A percentile compares a stretch with the other conserved stretches of the same genome.
Conservation (phyloP, 2,113 vertebrate species). For the Pungitius pungitius region DNA sequence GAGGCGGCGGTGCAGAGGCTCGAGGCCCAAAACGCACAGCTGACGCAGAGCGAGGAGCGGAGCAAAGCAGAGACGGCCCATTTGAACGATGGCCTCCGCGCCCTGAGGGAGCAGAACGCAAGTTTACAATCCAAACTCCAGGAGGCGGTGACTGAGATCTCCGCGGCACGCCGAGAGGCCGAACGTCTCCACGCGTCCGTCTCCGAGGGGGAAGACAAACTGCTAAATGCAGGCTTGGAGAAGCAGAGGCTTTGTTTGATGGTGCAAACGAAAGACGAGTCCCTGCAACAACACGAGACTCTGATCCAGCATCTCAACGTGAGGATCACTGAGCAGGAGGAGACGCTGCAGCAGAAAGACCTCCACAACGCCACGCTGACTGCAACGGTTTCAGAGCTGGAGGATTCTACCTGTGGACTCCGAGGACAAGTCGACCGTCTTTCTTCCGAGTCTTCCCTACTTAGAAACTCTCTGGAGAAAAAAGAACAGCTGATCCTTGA, state of each 20-base stretch:
- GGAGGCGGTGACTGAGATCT: conserved; percentile 50
- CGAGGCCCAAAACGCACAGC: conserved; percentile 64
- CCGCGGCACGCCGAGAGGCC: conserved; percentile 72
- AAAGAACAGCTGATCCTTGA: conserved; percentile 76
- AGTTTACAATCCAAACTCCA: conserved; percentile 80
- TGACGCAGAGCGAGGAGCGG: conserved; percentile 68
- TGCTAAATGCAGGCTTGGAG: conserved; percentile 66
- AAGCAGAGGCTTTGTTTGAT: conserved; percentile 68
- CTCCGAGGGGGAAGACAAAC: background rate
- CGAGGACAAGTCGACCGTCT: conserved; percentile 72
- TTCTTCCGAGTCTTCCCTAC: conserved; percentile 66
- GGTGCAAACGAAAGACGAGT: conserved; percentile 73
- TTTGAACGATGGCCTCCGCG: conserved; percentile 72
- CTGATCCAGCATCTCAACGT: conserved; percentile 77
- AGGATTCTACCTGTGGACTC: conserved; percentile 65
- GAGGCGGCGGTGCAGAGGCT: conserved; percentile 67
- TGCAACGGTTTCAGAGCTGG: conserved; percentile 71
- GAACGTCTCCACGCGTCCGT: conserved; percentile 37
- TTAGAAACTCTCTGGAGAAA: conserved; percentile 75
- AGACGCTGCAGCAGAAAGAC: conserved; percentile 74
- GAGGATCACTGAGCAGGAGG: conserved; percentile 74
- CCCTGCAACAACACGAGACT: conserved; percentile 75
- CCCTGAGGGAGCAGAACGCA: conserved; percentile 76
- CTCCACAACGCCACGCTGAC: conserved; percentile 71
- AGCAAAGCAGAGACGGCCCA: conserved; percentile 67